Base-by-base conservation (phyloP, 2,113 vertebrate genomes). In the Nothoprocta perdicaria region DNA sequence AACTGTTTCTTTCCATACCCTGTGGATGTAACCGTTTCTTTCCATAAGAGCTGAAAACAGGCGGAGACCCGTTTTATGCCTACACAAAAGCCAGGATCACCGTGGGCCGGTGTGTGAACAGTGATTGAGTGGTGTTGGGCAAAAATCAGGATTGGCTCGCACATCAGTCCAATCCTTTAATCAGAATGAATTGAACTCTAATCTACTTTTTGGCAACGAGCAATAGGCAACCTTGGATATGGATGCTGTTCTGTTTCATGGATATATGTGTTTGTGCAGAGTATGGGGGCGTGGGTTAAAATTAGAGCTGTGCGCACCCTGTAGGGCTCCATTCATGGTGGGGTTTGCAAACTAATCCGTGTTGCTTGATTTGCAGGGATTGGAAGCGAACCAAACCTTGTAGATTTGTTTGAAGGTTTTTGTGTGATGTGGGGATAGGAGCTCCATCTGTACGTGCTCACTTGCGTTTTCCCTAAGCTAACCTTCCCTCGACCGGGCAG, bases 141-240 rank as follows among this genome's bases (percentile, higher is more conserved):
- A 92, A 66, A 94, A 95, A 84, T 68, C 58, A 90, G 80, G 26
- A 40, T 14, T 93, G 93, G 83, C 94, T 94, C 48, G 23, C 35
- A 11, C 48, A 82, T 77, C 57, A 66, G 86, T 84, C 88, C 90
- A 92, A 55, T 90, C 77, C 84, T 90, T 79, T 90, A 91, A 92
- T 90, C 88, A 92, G 66, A 90, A 58, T 88, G 86, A 91, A 90
- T 79, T 93, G 88, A 90, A 71, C 86, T 91, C 84, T 90, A 87
- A 93, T 93, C 86, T 88, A 6, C 73, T 81, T 68, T 38, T 62
- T 96, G 94, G 89, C 94, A 93, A 13, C 23, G 57, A 76, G 35
- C 62, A 81, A 86, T 14, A 91, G 85, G 38, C 80, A 75, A 80
- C 31, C 76, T 80, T 75, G 73, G 89, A 72, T 83, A 61, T 40